phyloP scores from a whole-genome alignment of 2,888 invertebrate species.

The Pammene fasciana region DNA sequence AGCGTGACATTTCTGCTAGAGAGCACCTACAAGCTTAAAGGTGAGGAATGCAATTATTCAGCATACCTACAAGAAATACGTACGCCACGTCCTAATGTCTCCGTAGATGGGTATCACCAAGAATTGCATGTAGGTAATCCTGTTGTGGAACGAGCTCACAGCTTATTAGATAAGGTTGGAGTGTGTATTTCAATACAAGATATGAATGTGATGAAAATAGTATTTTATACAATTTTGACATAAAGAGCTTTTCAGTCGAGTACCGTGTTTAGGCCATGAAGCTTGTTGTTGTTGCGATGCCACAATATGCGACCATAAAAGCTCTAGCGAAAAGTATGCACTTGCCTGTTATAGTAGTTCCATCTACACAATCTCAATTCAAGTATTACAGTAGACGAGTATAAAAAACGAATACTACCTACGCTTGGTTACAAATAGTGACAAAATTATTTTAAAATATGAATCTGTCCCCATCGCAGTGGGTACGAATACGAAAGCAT shows the following conservation, averaged over 20 bases:
- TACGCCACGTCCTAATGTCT: slow-evolving; percentile 5
- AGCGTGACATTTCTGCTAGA: neutral
- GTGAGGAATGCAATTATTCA: slow-evolving; percentile 11
- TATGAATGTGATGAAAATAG: too few relatives aligned
- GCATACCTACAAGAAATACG: neutral
- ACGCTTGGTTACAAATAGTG: slow-evolving; percentile 5
- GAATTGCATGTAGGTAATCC: neutral
- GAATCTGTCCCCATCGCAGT: slow-evolving; percentile 43
- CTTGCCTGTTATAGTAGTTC: too few relatives aligned
- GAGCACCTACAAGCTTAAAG: neutral
- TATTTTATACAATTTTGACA: too few relatives aligned
- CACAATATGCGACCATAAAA: too few relatives aligned
- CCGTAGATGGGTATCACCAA: neutral
- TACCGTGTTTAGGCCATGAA: too few relatives aligned
- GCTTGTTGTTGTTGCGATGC: too few relatives aligned
- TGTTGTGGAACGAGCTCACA: neutral
- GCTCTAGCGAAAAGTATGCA: too few relatives aligned
- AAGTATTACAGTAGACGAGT: too few relatives aligned
- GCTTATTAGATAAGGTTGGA: neutral
- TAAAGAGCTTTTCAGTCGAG: too few relatives aligned
- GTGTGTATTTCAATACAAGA: neutral
- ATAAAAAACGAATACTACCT: neutral
- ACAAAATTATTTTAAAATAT: slow-evolving; percentile 12
- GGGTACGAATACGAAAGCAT: slow-evolving; percentile 69
- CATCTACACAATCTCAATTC: too few relatives aligned